Evolutionary conservation across 2,797 vertebrate species (phyloP), one percentile per base, ranked within the genome.

Genomic region (Parotocinclus haroldoi): DNA sequence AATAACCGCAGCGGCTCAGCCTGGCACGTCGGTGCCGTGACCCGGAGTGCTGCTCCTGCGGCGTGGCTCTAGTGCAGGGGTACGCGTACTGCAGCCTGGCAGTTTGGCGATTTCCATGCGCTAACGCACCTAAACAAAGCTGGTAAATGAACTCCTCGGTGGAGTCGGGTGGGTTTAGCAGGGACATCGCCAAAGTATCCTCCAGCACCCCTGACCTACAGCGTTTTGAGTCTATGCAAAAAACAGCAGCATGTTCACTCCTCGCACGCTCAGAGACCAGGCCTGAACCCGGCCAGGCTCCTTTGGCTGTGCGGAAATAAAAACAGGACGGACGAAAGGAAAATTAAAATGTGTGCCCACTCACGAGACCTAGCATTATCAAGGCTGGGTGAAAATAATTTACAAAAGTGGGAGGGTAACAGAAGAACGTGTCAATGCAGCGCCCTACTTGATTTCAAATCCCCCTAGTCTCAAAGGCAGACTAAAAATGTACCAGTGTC

Each of bases 351-450:
- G 76, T 83, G 77, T 81, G 82, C 71, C 81, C 71, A 70, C 77
- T 78, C 77, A 78, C 58, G 59, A 79, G 80, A 86, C 79, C 75
- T 7, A 78, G 77, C 5, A 66, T 68, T 51, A 69, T 66, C 55
- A 73, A 42, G 1, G n/a, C 8, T 8, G 66, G 77, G 78, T 63
- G 79, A 89, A 84, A 86, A 89, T 85, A 90, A 92, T 84, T 91
- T 93, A 94, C 87, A 93, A 86, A 82, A 84, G 27, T 2, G 27
- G 27, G 27, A 27, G 5, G 5, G 27, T 27, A 27, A 27, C 27
- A 27, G 80, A 8, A 37, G 77, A 82, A 67, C 78, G 83, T 82
- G 73, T 80, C 76, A 76, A 76, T 74, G 69, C 79, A 68, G 67
- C 68, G 7, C 57, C 74, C 78, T 76, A 82, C 69, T 69, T 78